These are phyloP conservation scores for Chalcosyrphus nemorum DNA, from an alignment of 2,888 invertebrate genomes.

Conservation along the genomic window DNA sequence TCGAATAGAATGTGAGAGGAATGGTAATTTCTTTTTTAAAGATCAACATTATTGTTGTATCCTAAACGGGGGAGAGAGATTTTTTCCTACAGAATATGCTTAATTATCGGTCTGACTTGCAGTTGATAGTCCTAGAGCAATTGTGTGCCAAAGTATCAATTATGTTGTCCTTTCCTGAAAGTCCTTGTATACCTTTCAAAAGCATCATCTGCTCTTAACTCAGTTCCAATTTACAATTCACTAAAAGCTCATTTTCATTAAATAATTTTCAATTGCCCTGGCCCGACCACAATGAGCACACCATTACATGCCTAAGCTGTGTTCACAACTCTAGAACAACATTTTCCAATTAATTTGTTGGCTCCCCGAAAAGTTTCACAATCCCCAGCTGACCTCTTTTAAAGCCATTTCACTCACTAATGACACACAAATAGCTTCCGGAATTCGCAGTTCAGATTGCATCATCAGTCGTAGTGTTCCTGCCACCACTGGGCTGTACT, in stretches of 20 bases:
- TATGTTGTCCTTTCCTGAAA: neutral
- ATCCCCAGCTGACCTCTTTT: conserved; percentile 41
- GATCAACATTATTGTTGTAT: neutral
- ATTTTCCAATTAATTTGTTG: conserved; percentile 51
- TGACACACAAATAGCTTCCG: conserved; percentile 70
- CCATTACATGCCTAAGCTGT: conserved; percentile 15
- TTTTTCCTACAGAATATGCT: neutral
- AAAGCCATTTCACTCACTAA: conserved; percentile 58
- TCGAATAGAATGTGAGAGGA: conserved; percentile 33
- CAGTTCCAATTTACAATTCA: neutral
- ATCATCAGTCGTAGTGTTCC: too few relatives aligned
- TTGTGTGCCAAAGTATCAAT: too few relatives aligned
- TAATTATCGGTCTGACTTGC: neutral
- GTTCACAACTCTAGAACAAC: conserved; percentile 23
- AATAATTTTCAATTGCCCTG: conserved; percentile 22
- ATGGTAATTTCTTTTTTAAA: conserved; percentile 33
- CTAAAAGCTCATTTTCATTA: neutral
- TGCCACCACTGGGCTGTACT: neutral
- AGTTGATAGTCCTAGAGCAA: too few relatives aligned
- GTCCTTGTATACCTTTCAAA: neutral
- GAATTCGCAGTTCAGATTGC: conserved; percentile 42
- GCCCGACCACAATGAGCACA: neutral
- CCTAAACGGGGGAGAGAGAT: too few relatives aligned
- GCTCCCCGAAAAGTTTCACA: conserved; percentile 18
- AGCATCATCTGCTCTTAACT: neutral